A percentile compares a stretch with the other conserved stretches of the same genome.
phyloP scores from a whole-genome alignment of 2,888 invertebrate species.

The Agrochola lota region DNA sequence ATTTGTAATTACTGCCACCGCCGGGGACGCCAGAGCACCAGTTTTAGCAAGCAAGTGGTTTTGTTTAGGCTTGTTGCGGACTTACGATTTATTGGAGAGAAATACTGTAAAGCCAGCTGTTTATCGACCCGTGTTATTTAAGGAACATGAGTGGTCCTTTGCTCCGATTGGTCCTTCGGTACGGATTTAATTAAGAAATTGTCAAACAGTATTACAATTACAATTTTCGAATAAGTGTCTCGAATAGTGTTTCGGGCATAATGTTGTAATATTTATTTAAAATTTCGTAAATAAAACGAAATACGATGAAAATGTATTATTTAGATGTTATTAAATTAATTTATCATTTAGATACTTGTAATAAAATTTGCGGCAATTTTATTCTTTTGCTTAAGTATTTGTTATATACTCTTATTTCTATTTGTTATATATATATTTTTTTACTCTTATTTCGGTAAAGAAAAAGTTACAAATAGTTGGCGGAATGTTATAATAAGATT shows the following conservation, averaged over 20 bases:
- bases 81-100: conserved; percentile 32
- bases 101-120: conserved; percentile 10
- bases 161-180: background rate
- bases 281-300: background rate
- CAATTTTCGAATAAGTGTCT: background rate
- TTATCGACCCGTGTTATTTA: background rate
- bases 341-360: background rate
- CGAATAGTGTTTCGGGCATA: background rate
- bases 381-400: background rate
- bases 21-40: conserved; percentile 37
- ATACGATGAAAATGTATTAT: background rate
- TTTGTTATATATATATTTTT: too few species aligned
- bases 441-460: background rate
- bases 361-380: background rate
- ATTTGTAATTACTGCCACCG: conserved; percentile 81
- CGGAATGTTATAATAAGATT: background rate
- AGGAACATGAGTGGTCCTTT: background rate
- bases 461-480: too few species aligned
- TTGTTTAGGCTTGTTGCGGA: conserved; percentile 38
- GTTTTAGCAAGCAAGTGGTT: conserved; percentile 55
- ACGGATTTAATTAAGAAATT: background rate
- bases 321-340: background rate
- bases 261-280: background rate
- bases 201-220: background rate
- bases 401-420: background rate